Evolutionary conservation across 2,797 vertebrate genomes (phyloP).

Genomic region (Rhadinocentrus ornatus): DNA sequence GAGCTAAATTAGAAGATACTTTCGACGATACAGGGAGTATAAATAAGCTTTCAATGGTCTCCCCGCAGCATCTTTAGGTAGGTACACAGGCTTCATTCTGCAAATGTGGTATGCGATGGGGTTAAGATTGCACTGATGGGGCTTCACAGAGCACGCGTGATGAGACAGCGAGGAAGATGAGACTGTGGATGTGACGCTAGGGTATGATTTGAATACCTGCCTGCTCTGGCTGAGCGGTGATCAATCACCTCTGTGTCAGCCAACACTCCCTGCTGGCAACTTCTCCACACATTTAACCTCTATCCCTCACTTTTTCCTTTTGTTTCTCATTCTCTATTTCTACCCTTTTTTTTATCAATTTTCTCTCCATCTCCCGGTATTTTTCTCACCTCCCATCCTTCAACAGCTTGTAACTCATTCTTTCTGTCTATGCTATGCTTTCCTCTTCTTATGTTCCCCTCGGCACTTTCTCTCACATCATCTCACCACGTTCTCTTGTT

Average conservation of each 20-base stretch:
- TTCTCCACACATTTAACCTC: conserved; percentile 53
- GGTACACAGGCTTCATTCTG: conserved; percentile 13
- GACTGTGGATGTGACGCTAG: conserved; percentile 60
- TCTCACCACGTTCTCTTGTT: conserved; percentile 65
- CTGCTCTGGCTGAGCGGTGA: conserved; percentile 67
- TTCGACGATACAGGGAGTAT: neutral
- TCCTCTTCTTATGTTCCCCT: conserved; percentile 39
- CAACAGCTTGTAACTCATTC: conserved; percentile 54
- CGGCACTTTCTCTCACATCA: conserved; percentile 40
- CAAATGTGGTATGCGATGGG: conserved; percentile 7
- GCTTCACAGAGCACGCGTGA: conserved; percentile 40
- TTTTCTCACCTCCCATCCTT: conserved; percentile 44
- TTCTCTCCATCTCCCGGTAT: conserved; percentile 42
- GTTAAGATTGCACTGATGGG: conserved; percentile 37
- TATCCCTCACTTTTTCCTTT: conserved; percentile 29
- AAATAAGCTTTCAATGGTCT: neutral
- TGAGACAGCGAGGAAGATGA: conserved; percentile 42
- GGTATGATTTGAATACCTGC: conserved; percentile 80
- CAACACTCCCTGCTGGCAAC: conserved; percentile 66
- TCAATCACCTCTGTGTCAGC: conserved; percentile 77
- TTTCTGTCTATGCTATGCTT: conserved; percentile 31
- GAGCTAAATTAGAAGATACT: neutral
- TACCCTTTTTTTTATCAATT: conserved; percentile 37
- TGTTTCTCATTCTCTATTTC: conserved; percentile 33
- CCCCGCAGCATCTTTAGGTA: neutral